These are phyloP conservation scores for Amazona guildingii DNA, from an alignment of 2,113 vertebrate genomes.

Conservation along the genomic window DNA sequence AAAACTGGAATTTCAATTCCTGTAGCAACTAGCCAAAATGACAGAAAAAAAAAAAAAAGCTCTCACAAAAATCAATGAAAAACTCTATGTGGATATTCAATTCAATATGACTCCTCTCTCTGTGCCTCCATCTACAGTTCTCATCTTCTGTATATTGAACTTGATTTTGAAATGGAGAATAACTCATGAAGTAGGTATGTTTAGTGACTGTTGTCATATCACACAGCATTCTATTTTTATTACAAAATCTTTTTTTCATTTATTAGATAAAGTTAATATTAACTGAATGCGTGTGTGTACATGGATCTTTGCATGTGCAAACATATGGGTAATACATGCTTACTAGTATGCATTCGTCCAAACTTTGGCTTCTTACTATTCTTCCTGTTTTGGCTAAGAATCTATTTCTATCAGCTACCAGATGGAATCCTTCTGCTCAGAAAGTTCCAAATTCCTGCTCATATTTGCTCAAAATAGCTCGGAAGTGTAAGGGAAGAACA, in stretches of 20 bases:
- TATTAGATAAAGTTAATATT: not conserved
- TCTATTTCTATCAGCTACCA: not conserved
- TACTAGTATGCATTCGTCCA: not conserved
- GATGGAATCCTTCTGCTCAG: conserved; percentile 4
- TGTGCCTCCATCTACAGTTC: not conserved
- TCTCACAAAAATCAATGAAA: conserved; percentile 28
- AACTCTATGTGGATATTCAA: not conserved
- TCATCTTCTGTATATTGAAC: not conserved
- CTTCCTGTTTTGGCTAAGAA: conserved; percentile 14
- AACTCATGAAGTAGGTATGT: not conserved
- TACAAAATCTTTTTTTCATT: not conserved
- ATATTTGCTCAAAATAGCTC: not conserved
- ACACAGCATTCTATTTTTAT: not conserved
- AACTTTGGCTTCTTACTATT: not conserved
- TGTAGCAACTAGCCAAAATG: conserved; percentile 46
- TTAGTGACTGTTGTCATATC: rapidly evolving
- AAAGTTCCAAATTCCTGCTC: not conserved
- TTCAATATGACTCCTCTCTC: not conserved
- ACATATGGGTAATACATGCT: not conserved
- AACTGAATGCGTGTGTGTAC: not conserved
- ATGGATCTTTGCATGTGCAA: not conserved
- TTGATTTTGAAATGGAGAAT: not conserved
- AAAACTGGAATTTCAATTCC: conserved; percentile 56
- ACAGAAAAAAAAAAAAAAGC: not conserved
- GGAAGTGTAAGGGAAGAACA: not conserved